Evolutionary conservation across 2,888 invertebrate genomes (phyloP), one percentile per base, ranked within the genome.

Genomic region (Rhagium mordax): DNA sequence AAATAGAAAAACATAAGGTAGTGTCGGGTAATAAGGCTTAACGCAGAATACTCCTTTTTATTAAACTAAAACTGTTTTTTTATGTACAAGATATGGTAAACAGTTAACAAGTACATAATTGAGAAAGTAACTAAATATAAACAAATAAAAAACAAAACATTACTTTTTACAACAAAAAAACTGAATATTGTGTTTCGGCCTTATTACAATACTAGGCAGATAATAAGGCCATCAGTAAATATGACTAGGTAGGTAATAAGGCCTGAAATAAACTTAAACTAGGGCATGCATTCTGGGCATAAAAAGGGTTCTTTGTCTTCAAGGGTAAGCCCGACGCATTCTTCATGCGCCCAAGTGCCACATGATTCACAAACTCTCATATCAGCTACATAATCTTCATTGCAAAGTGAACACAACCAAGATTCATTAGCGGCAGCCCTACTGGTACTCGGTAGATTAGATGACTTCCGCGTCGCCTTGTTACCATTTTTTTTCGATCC

Each of bases 271-370:
- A 48, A 48, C 3, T 48, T 64, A 41, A 18, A 24, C 53, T 51
- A 66, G 5, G 53, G 66, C 0, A 3, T 29, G n/a, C 53, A 66
- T 8, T 66, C 24, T 10, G 53, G 33, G 53, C 70, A 70, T 16
- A 70, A 33, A 70, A 70, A 70, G 18, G 3, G 5, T 47, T 70
- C 70, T 21, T 49, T 55, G 49, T 62, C 70, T 24, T 70, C 61
- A 61, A 10, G 15, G 0, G 71, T 71, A 0, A 71, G 65, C 3
- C 65, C 55, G 3, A 71, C 71, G 48, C 71, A 65, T 20, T 71
- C 71, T 66, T 67, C 71, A 29, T 71, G 65, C n/a, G 67, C 55
- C 66, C 59, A 67, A 21, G 24, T 71, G 21, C 20, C 15, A 66
- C 47, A 71, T 27, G 29, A 27, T 24, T 15, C n/a, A 71, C 66